Base-by-base conservation (phyloP, 1,140 invertebrate genomes). In the Dinothrombium tinctorium region DNA sequence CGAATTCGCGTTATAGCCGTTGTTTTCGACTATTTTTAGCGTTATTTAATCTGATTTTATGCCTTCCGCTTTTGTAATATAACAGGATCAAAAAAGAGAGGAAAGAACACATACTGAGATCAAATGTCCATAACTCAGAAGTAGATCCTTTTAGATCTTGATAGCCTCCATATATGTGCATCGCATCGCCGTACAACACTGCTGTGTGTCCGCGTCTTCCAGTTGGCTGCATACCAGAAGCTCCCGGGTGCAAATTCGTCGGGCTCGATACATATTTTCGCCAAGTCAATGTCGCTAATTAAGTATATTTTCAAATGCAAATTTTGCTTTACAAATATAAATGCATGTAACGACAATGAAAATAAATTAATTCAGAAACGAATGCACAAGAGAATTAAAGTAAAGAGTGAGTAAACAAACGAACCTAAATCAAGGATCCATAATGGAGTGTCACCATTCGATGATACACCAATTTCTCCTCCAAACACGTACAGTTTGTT, bases 151-250 rank as follows among this genome's bases (percentile, higher is more conserved):
- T 66, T 40, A 86, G 58, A 55, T 87, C 82, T 53, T 79, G 71
- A 59, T 84, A 87, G 11, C 83, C 83, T 2, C 82, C 83, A 57
- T 82, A 87, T 36, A 87, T 67, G 22, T 82, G 65, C 72, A 87
- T 78, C 36, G 70, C 68, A 41, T 73, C 72, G 38, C 71, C 65
- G 52, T 78, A 71, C 1, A 84, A 68, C 9, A 83, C 64, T 2
- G 80, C 77, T 0, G 75, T 71, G 55, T 89, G 83, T 3, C 77
- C 78, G 41, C 81, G 63, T 19, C 81, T 61, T 1, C 78, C 76
- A 47, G 69, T 68, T 14, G 81, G 83, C 26, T 72, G 68, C 4
- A 64, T 39, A 19, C 22, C 38, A 35, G 48, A 26, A 9, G 32
- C 31, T 11, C 43, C 43, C 37, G 40, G 24, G 40, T 65, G 54